Percentiles rank a stretch among this genome's conserved stretches.
phyloP scores from a whole-genome alignment of 2,113 vertebrate species.

The Grantiella picta region DNA sequence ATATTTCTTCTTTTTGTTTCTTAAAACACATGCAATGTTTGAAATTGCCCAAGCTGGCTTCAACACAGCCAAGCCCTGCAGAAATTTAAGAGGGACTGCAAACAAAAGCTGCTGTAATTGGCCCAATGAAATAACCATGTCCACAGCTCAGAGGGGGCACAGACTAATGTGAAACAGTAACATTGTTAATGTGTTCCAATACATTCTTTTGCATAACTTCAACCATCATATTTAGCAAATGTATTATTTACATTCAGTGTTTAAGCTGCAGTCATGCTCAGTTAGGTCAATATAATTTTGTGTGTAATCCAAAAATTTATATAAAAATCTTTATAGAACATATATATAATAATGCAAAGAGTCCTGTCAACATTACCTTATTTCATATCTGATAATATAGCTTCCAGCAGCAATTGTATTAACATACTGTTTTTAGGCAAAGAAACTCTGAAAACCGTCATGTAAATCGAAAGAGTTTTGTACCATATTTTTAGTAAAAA shows the following conservation, averaged over 20 bases:
- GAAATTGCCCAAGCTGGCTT: neutral
- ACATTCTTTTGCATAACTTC: neutral
- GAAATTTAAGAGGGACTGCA: neutral
- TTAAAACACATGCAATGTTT: neutral
- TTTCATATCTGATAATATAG: neutral
- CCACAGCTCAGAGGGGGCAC: neutral
- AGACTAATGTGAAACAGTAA: neutral
- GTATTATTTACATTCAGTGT: neutral
- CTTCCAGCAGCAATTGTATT: neutral
- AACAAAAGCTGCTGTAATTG: neutral
- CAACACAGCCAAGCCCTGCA: neutral
- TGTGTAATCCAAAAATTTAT: neutral
- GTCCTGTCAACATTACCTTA: neutral
- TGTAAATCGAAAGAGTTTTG: neutral
- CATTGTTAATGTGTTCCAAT: neutral
- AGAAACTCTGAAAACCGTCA: neutral
- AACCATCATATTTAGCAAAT: neutral
- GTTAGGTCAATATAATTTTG: neutral
- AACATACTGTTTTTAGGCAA: neutral
- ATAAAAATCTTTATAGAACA: neutral
- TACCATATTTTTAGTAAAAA: neutral
- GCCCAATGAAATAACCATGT: neutral
- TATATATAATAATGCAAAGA: neutral
- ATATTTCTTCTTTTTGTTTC: neutral
- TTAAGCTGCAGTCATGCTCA: neutral